Evolutionary conservation across 2,113 vertebrate genomes (phyloP).

Genomic region (Periophthalmodon schlosseri): DNA sequence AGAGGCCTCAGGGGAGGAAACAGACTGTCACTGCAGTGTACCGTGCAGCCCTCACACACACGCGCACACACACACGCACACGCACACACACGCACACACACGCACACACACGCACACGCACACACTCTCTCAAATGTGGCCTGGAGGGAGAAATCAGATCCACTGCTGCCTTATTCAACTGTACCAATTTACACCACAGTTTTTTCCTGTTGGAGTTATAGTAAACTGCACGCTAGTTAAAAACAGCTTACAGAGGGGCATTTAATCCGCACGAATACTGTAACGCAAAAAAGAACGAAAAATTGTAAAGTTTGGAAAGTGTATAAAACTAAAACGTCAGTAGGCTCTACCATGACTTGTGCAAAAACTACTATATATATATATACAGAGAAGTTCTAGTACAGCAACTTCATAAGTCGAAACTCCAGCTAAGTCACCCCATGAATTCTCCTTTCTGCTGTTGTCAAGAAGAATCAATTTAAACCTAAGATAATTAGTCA

Average conservation of each 20-base stretch:
- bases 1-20: slow-evolving; percentile 68
- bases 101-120: slow-evolving; percentile 36
- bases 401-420: too few relatives aligned
- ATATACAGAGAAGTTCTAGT: too few relatives aligned
- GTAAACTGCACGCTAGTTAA: not conserved
- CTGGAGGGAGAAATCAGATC: slow-evolving; percentile 55
- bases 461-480: too few relatives aligned
- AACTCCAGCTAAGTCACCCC: too few relatives aligned
- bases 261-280: not conserved
- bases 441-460: too few relatives aligned
- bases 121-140: slow-evolving; percentile 42
- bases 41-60: slow-evolving; percentile 40
- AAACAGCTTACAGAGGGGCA: not conserved
- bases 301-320: not conserved
- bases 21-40: slow-evolving; percentile 48
- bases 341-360: too few relatives aligned
- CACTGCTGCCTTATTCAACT: slow-evolving; percentile 16
- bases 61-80: slow-evolving; percentile 33
- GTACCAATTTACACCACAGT: slow-evolving; percentile 14
- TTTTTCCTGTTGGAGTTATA: slow-evolving; percentile 16
- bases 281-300: not conserved
- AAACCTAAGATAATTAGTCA: too few relatives aligned
- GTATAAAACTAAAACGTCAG: too few relatives aligned
- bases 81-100: slow-evolving; percentile 28
- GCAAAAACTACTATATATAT: too few relatives aligned